phyloP scores from a whole-genome alignment of 2,113 vertebrate species.

The Cichladusa arquata region DNA sequence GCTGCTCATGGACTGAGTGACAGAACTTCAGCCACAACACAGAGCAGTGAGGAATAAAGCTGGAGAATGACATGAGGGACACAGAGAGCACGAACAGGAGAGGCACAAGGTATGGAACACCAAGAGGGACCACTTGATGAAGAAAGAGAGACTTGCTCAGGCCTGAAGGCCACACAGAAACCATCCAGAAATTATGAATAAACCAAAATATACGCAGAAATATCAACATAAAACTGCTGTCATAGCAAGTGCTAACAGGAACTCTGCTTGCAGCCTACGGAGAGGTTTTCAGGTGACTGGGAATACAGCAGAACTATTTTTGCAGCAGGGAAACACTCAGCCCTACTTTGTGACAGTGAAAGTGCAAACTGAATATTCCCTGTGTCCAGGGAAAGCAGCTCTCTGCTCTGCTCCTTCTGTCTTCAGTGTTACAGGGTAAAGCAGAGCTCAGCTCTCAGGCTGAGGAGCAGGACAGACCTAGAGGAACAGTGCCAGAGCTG shows the following conservation, averaged over 20 bases:
- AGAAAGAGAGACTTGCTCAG: neutral
- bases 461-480: neutral
- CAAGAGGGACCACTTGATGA: constrained; percentile 29
- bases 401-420: neutral
- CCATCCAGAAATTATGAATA: neutral
- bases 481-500: neutral
- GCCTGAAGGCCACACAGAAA: neutral
- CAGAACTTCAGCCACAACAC: constrained; percentile 12
- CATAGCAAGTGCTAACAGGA: neutral
- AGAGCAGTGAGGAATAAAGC: neutral
- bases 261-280: neutral
- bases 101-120: neutral
- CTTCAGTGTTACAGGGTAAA: neutral
- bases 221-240: neutral
- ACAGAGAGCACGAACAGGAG: neutral
- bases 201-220: neutral
- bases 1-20: constrained; percentile 1
- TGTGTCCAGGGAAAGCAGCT: neutral
- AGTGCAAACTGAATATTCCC: neutral
- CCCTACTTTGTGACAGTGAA: neutral
- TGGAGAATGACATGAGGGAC: neutral
- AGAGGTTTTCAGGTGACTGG: neutral
- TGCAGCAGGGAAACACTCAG: neutral
- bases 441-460: neutral
- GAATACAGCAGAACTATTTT: neutral